These are phyloP conservation scores for Tinamus major DNA, from an alignment of 2,797 vertebrate genomes.

Conservation along the genomic window DNA sequence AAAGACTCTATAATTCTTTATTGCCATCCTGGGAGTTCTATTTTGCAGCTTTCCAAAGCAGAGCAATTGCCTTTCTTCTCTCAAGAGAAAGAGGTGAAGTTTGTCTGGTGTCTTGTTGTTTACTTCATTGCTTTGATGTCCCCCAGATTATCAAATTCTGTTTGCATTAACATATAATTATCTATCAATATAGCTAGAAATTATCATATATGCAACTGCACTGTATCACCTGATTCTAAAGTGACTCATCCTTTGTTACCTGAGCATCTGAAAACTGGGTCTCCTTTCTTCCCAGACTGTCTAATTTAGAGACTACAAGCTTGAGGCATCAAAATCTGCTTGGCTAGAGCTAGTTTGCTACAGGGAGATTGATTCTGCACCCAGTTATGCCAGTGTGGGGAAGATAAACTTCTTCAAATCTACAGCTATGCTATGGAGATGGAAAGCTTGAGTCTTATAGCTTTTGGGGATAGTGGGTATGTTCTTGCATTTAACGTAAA, in stretches of 20 bases:
- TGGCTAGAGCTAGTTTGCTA: not conserved
- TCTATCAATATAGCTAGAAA: constrained; percentile 35
- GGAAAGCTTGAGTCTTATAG: not conserved
- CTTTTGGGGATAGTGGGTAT: not conserved
- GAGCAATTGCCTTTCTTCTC: not conserved
- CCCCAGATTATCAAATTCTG: not conserved
- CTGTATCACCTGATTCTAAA: not conserved
- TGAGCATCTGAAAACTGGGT: constrained; percentile 2
- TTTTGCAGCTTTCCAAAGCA: not conserved
- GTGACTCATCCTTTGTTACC: constrained; percentile 37
- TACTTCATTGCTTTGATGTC: not conserved
- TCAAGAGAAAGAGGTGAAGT: not conserved
- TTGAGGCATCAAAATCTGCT: constrained; percentile 35
- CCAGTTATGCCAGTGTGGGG: not conserved
- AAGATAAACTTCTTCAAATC: not conserved
- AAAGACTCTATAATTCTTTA: not conserved
- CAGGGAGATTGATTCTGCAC: not conserved
- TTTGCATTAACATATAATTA: not conserved
- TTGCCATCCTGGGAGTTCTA: not conserved
- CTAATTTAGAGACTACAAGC: not conserved
- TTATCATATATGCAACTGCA: not conserved
- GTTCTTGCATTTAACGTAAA: constrained; percentile 22
- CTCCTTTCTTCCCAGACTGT: constrained; percentile 25
- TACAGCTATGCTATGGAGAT: not conserved
- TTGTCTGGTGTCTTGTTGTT: not conserved